Conservation (phyloP, 2,888 invertebrate species). For the Taenaris catops region DNA sequence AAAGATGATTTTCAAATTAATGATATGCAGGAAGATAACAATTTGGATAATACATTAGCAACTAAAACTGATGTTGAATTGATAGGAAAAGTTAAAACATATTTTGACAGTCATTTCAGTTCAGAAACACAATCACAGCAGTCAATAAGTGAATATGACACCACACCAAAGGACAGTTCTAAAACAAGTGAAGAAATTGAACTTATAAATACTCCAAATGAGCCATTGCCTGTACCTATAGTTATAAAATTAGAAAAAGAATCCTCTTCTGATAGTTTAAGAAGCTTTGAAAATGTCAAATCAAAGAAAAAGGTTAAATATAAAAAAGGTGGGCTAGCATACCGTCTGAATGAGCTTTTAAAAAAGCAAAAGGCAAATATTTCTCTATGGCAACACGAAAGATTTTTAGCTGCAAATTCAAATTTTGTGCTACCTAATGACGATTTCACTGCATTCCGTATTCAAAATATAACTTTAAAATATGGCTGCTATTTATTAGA, state of each 20-base stretch:
- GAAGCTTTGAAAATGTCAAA: slow-evolving; percentile 1
- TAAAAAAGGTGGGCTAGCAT: slow-evolving; percentile 69
- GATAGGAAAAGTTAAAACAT: slow-evolving; percentile 45
- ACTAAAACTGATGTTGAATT: slow-evolving; percentile 26
- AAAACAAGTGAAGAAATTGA: slow-evolving; percentile 49
- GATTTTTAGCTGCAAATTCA: slow-evolving; percentile 62
- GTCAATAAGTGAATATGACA: slow-evolving; percentile 55
- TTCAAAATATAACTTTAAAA: slow-evolving; percentile 42
- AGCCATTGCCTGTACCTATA: slow-evolving; percentile 16
- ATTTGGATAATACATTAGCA: slow-evolving; percentile 4
- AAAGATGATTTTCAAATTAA: too few species aligned
- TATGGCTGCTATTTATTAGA: slow-evolving; percentile 53
- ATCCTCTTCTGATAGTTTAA: slow-evolving; percentile 5
- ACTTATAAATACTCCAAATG: slow-evolving; percentile 39
- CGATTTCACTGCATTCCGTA: slow-evolving; percentile 40
- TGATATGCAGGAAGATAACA: slow-evolving; percentile 4
- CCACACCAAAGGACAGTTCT: slow-evolving; percentile 40
- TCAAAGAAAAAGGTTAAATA: slow-evolving; percentile 46
- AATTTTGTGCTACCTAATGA: slow-evolving; percentile 58
- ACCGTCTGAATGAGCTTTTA: slow-evolving; percentile 54
- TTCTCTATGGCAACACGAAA: slow-evolving; percentile 77
- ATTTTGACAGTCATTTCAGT: slow-evolving; percentile 54
- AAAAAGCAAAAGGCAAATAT: slow-evolving; percentile 64
- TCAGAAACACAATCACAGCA: slow-evolving; percentile 46
- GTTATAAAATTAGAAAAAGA: slow-evolving; percentile 23